Percentiles rank a stretch among this genome's conserved stretches.
phyloP scores from a whole-genome alignment of 2,797 vertebrate species.

The Oreonectes daqikongensis region DNA sequence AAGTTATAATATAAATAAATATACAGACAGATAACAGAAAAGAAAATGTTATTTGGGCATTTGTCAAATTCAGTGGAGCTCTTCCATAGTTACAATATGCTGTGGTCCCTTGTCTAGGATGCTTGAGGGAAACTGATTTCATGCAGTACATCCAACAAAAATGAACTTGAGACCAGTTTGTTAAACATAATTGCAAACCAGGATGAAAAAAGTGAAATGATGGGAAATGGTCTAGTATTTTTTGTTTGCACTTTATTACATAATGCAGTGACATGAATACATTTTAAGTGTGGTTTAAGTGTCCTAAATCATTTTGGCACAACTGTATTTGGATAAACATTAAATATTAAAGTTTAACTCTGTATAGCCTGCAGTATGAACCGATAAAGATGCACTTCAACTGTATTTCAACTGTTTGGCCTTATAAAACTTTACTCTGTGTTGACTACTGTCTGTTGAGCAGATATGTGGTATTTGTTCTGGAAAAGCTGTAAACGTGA shows the following conservation, averaged over 20 bases:
- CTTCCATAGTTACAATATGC: neutral
- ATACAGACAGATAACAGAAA: neutral
- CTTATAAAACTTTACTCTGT: conserved; percentile 8
- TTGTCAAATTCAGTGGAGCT: neutral
- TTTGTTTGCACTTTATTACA: neutral
- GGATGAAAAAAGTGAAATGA: neutral
- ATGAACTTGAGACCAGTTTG: neutral
- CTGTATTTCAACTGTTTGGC: neutral
- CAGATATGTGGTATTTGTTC: conserved; percentile 14
- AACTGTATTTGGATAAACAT: neutral
- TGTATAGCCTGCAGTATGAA: neutral
- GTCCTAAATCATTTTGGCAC: neutral
- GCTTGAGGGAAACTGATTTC: neutral
- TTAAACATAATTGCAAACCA: neutral
- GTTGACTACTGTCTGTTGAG: conserved; percentile 24
- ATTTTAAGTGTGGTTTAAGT: neutral
- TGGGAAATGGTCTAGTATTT: neutral
- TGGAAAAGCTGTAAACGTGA: conserved; percentile 19
- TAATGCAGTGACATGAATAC: neutral
- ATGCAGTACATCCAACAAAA: neutral
- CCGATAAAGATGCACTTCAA: neutral
- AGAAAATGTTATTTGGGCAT: neutral
- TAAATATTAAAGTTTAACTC: neutral
- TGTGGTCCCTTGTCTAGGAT: neutral
- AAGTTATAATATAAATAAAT: neutral